phyloP scores from a whole-genome alignment of 2,113 vertebrate species.

The Acanthochromis polyacanthus region DNA sequence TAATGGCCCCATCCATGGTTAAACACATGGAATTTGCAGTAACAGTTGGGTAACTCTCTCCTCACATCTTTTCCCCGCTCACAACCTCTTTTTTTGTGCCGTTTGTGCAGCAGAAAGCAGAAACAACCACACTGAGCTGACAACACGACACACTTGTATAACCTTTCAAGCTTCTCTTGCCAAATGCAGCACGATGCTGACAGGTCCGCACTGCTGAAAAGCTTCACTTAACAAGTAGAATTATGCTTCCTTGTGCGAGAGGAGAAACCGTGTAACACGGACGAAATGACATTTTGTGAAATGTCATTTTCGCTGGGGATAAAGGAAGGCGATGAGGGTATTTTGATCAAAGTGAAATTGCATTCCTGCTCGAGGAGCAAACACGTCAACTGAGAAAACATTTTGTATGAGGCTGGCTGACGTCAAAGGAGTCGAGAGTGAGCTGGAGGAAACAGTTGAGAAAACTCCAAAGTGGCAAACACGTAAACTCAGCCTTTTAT shows the following conservation, averaged over 20 bases:
- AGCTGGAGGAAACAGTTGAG: constrained; percentile 47
- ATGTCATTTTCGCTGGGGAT: constrained; percentile 74
- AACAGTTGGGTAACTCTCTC: constrained; percentile 18
- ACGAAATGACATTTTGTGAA: constrained; percentile 74
- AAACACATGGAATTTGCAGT: constrained; percentile 6
- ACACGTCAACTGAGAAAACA: constrained; percentile 58
- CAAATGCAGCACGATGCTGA: constrained; percentile 61
- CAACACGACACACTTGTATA: constrained; percentile 67
- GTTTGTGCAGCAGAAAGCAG: constrained; percentile 50
- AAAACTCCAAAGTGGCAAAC: constrained; percentile 49
- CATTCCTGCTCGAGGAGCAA: constrained; percentile 58
- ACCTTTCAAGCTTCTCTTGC: constrained; percentile 70
- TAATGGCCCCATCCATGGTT: constrained; percentile 3
- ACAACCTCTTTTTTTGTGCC: constrained; percentile 7
- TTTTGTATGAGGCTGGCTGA: constrained; percentile 62
- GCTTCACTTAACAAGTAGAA: constrained; percentile 67
- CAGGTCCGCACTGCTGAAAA: constrained; percentile 53
- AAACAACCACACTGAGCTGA: constrained; percentile 57
- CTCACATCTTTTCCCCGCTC: constrained; percentile 25
- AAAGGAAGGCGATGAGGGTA: constrained; percentile 55
- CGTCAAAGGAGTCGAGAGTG: constrained; percentile 62
- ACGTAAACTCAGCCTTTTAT: constrained; percentile 38
- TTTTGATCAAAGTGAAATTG: constrained; percentile 75
- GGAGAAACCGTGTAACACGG: constrained; percentile 43
- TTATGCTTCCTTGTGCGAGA: constrained; percentile 56